Evolutionary conservation across 2,888 invertebrate species (phyloP).

Genomic region (Conus canariensis): DNA sequence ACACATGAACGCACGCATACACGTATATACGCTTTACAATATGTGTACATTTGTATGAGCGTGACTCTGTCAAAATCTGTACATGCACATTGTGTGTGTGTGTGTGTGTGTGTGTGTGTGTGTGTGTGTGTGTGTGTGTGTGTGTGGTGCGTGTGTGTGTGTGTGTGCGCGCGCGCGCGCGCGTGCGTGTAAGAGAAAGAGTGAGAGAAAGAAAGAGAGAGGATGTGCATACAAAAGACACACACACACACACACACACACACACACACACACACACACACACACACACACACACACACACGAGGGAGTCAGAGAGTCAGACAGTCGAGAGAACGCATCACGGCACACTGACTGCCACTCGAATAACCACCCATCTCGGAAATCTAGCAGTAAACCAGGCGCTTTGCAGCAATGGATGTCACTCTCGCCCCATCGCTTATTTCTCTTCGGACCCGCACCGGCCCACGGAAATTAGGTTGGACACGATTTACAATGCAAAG

Average conservation of each 20-base stretch:
- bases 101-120: no score
- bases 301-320: not conserved
- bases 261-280: not conserved
- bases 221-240: not conserved
- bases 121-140: no score
- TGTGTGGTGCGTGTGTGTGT: no score
- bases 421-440: not conserved
- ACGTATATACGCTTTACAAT: not conserved
- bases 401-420: not conserved
- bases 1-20: slow-evolving; percentile 8
- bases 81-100: no score
- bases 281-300: not conserved
- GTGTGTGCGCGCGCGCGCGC: no score
- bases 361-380: not conserved
- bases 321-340: not conserved
- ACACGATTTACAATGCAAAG: slow-evolving; percentile 25
- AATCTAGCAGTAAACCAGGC: not conserved
- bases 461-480: not conserved
- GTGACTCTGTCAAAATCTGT: no score
- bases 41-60: no score
- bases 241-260: not conserved
- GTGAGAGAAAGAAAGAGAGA: not conserved
- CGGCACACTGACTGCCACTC: not conserved
- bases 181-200: no score
- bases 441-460: not conserved